These are phyloP conservation scores for Percopsis omiscomaycus DNA, from an alignment of 2,797 vertebrate species.

Conservation along the genomic window DNA sequence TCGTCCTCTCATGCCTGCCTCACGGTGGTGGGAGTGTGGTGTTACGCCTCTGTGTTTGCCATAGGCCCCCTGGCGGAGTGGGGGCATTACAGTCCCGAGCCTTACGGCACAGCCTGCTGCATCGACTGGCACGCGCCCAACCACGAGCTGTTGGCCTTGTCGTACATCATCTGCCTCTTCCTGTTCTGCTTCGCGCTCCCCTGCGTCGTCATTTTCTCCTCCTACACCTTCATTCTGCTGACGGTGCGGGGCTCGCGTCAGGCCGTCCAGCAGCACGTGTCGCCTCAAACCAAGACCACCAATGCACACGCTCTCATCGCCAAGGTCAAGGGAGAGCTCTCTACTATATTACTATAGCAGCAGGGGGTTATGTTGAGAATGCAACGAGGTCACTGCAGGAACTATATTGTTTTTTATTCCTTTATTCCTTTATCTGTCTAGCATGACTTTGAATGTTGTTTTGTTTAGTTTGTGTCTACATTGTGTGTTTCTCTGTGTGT, in stretches of 20 bases:
- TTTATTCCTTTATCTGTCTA: slow-evolving; percentile 7
- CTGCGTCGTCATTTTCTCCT: slow-evolving; percentile 81
- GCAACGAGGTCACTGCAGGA: slow-evolving; percentile 4
- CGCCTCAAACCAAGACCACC: slow-evolving; percentile 67
- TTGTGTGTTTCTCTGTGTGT: slow-evolving; percentile 26
- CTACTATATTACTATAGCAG: background rate
- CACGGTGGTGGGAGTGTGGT: slow-evolving; percentile 82
- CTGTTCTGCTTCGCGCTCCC: slow-evolving; percentile 85
- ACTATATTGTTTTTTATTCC: slow-evolving; percentile 9
- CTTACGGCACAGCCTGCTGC: slow-evolving; percentile 88
- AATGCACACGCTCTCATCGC: slow-evolving; percentile 78
- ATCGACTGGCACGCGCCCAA: slow-evolving; percentile 81
- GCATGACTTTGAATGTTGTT: background rate
- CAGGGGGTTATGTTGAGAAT: slow-evolving; percentile 21
- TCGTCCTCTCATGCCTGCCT: slow-evolving; percentile 75
- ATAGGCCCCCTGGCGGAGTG: slow-evolving; percentile 79
- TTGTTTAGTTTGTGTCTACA: slow-evolving; percentile 13
- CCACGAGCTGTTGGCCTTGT: slow-evolving; percentile 67
- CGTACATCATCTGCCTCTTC: slow-evolving; percentile 83
- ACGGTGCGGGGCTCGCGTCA: slow-evolving; percentile 74
- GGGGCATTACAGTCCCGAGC: slow-evolving; percentile 84
- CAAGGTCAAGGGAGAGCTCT: slow-evolving; percentile 74
- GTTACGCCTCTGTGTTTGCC: slow-evolving; percentile 81
- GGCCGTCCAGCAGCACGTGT: slow-evolving; percentile 79
- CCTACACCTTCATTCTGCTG: slow-evolving; percentile 82